Base-by-base conservation (phyloP, 2,797 vertebrate species). In the Anguilla anguilla region DNA sequence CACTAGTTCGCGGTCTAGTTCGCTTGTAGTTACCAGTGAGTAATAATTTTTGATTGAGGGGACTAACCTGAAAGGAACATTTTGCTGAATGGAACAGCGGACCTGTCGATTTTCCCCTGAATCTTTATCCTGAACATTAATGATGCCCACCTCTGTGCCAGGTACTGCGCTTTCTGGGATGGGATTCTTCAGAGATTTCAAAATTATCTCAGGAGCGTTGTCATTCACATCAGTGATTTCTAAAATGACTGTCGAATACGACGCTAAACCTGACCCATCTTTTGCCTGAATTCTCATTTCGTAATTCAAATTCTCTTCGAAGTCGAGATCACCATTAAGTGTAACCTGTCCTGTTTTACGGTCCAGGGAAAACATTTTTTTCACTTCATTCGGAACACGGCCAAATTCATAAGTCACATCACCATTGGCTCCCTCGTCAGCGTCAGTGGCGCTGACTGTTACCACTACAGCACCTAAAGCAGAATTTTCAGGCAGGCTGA, bases 171-270 rank as follows among this genome's bases (percentile, higher is more conserved):
- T 92, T 79, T 98, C 97, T 0, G 94, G 89, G 85, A 97, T 84
- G 0, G 94, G 94, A 10, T 92, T 94, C 0, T 91, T 92, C 0
- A 97, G 81, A 0, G 96, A 97, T 67, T 95, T 94, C 0, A 97
- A 5, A 4, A 87, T 91, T 39, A 97, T 72, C 0, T 92, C 89
- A 11, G 97, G 97, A 0, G 83, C 89, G 1, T 97, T 97, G 88
- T 98, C 97, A 17, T 98, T 98, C 6, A 96, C 93, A 53, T 97
- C 97, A 25, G 92, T 92, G 17, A 97, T 87, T 2, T 94, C 93
- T 13, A 97, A 35, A 0, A 95, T 86, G 1, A 96, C 61, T 0
- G 94, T 91, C 4, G 95, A 92, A 53, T 96, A 93, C 0, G 96
- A 88, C 0, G 91, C 82, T 11, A 96, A 87, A 0, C 97, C 96